Base-by-base conservation (phyloP, 2,113 vertebrate species). In the Tupaia chinensis region DNA sequence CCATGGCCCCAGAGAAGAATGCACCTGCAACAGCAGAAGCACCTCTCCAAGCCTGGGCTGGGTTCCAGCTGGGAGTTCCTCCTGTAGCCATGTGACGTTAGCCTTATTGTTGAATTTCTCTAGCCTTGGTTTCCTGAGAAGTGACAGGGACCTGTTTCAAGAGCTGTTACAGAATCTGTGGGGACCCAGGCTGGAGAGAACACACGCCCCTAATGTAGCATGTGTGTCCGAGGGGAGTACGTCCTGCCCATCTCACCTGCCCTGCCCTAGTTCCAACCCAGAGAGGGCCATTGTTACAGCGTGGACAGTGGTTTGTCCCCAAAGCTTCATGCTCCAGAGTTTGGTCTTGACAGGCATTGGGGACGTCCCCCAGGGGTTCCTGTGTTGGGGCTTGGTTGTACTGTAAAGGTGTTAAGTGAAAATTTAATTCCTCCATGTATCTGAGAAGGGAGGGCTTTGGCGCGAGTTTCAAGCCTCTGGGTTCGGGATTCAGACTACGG, bases 121-220 rank as follows among this genome's bases (percentile, higher is more conserved):
- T 27, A 70, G 82, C 61, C 70, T 87, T 60, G 12, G 73, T 91
- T 84, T 96, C 73, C 92, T 60, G 63, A 97, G 70, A 68, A 70
- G 66, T 65, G 63, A 63, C 9, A 15, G 68, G n/a, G 58, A 0
- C 15, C 92, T 25, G 54, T 63, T 81, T 90, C 65, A 58, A 63
- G 72, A 63, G 19, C 9, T 78, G 19, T 66, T 56, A 65, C 0
- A 83, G 65, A 68, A 79, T n/a, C 29, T 54, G 1, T 23, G 66
- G 27, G 53, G 20, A n/a, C 61, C n/a, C 34, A 54, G 17, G 76
- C 19, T 15, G 32, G 70, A 68, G 8, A 81, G 65, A 83, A 29
- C 53, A 13, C 9, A 44, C n/a, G 20, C 32, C 32, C 22, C 32
- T 29, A 13, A 74, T 22, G 19, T 85, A 32, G 58, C 60, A 32